Evolutionary conservation across 2,113 vertebrate species (phyloP), one percentile per base, ranked within the genome.

Genomic region (Microcebus ravelobensis): DNA sequence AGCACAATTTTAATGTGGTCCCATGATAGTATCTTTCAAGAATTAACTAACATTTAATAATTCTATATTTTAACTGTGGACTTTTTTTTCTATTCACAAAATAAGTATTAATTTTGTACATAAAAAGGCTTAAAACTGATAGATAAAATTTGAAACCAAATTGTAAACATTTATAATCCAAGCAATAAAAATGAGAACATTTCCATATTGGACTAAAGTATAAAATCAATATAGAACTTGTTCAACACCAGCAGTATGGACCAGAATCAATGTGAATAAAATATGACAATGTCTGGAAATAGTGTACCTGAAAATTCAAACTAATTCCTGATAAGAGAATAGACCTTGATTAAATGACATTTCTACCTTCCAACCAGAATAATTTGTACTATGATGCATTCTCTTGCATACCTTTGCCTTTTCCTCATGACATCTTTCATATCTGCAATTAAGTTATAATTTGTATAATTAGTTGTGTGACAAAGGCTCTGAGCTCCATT

Each of bases 381-480:
- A 68, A 81, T 89, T 34, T 80, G 25, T 81, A n/a, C 25, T 27
- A 10, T 67, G 55, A 81, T 39, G 50, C 13, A 92, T n/a, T 59
- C 29, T 48, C 17, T 45, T 3, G 25, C 4, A 23, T 59, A 79
- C 5, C 9, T 88, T 80, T 88, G 20, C 13, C 86, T 68, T 93
- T 61, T 61, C 10, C 71, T 93, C 45, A 42, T 20, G 65, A 57
- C 8, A 45, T 77, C 57, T 79, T 15, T 45, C 50, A 63, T 82
- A 55, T 93, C 93, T 88, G 18, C 13, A 77, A 83, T 89, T 82
- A 92, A 83, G 8, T 29, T 55, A 90, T 48, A 18, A 86, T 77
- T 91, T 81, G 29, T 39, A 39, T 59, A 67, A 85, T 93, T 31
- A 17, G 11, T 45, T 70, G 12, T 55, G 36, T 48, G 52, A 84